Evolutionary conservation across 2,888 invertebrate genomes (phyloP).

Genomic region (Bombyx huttoni): DNA sequence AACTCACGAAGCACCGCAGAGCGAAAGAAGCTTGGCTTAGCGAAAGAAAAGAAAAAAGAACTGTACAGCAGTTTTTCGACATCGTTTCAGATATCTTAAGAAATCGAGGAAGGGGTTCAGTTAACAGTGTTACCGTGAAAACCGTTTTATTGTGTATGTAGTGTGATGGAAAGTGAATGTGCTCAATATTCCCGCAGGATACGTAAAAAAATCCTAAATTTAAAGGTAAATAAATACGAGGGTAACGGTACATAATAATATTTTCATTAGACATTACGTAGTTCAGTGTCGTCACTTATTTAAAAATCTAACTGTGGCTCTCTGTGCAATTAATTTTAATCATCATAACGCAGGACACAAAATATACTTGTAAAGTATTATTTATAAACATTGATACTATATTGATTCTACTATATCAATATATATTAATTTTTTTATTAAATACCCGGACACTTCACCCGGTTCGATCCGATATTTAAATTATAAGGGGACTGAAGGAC

Average conservation of each 20-base stretch:
- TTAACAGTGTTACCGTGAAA: conserved; percentile 18
- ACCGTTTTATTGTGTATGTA: conserved; percentile 15
- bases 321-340: no score
- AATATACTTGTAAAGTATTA: no score
- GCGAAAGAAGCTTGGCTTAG: conserved; percentile 12
- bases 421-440: no score
- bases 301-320: no score
- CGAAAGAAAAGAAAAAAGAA: conserved; percentile 11
- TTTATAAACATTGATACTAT: no score
- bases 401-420: no score
- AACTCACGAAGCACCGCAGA: conserved; percentile 4
- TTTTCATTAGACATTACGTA: neutral
- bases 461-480: no score
- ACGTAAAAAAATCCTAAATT: conserved; percentile 27
- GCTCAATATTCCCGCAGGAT: conserved; percentile 25
- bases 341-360: no score
- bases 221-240: conserved; percentile 37
- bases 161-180: conserved; percentile 42
- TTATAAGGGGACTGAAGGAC: no score
- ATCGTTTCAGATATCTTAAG: conserved; percentile 50
- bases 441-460: no score
- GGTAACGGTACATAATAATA: neutral
- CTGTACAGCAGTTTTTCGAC: conserved; percentile 33
- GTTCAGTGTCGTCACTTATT: no score
- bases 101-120: conserved; percentile 15